Base-by-base conservation (phyloP, 2,888 invertebrate species). In the Portevinia maculata region DNA sequence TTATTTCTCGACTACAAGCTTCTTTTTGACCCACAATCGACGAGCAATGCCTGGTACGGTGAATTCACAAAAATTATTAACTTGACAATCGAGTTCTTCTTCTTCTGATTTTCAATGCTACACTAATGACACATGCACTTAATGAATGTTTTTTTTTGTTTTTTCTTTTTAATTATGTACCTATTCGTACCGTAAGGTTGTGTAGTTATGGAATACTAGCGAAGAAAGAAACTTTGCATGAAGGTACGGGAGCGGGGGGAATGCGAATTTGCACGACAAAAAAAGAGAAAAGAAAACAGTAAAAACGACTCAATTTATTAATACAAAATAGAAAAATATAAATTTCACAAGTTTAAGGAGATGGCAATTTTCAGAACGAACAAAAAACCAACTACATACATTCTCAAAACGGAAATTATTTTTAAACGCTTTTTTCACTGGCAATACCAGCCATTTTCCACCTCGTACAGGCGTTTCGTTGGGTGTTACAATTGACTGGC, bases 401-500 rank as follows among this genome's bases (percentile, higher is more conserved):
- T n/a, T 21, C 41, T 52, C 28, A 17, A 52, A 34, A 28, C 5
- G 34, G 15, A 55, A 55, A 67, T 67, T 55, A 55, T 67, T 67
- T 55, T 55, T 46, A 37, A 55, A 55, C 55, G 44, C 30, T 37
- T 24, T 24, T 28, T 39, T 52, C 15, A n/a, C n/a, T n/a, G n/a
- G n/a, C 52, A 52, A 39, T 24, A n/a, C 39, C 65, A 65, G 50
- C 50, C 64, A 64, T 50, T 65, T 65, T 52, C 17, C 39, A 41
- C 24, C n/a, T 19, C 50, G 9, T 39, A 52, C 28, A 52, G 39
- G 28, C 9, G 21, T 21, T 50, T 65, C n/a, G 37, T 37, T 28
- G 15, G 39, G 44, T 65, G 32, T 19, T 15, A 52, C 28, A 41
- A 39, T 52, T 39, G 28, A 39, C 41, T 50, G 37, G n/a, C 52